Conservation (phyloP, 2,113 vertebrate genomes). For the Chloropsis hardwickii region DNA sequence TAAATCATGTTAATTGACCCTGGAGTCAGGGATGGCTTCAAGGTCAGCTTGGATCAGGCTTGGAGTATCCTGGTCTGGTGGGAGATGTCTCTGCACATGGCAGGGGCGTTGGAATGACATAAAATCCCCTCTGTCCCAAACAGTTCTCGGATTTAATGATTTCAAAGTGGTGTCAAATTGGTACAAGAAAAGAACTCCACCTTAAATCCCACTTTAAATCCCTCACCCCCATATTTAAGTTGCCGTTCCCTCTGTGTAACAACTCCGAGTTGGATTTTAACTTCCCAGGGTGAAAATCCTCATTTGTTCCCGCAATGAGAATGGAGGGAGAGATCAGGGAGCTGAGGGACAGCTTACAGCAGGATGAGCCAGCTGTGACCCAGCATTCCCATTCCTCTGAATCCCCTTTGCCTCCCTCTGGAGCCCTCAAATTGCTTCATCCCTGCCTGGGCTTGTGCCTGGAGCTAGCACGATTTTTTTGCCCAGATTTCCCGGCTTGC, state of each 20-base stretch:
- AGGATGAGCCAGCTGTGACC: not conserved
- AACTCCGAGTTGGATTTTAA: not conserved
- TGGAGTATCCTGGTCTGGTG: not conserved
- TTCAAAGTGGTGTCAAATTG: not conserved
- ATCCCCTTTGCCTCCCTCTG: not conserved
- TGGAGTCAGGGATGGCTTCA: not conserved
- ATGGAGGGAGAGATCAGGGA: not conserved
- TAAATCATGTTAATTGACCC: not conserved
- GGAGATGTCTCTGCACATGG: not conserved
- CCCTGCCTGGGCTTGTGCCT: not conserved
- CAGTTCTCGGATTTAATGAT: not conserved
- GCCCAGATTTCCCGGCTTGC: not conserved
- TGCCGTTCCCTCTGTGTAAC: not conserved
- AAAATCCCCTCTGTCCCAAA: not conserved
- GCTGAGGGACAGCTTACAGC: not conserved
- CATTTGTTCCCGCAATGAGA: not conserved
- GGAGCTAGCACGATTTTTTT: not conserved
- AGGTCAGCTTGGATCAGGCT: not conserved
- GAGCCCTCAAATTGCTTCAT: not conserved
- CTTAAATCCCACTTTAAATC: not conserved
- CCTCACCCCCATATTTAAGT: fast-evolving
- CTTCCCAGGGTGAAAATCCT: not conserved
- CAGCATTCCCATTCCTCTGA: not conserved
- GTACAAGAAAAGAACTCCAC: not conserved
- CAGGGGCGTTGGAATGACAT: not conserved